phyloP scores from a whole-genome alignment of 2,888 invertebrate genomes.

The Hyalella azteca region DNA sequence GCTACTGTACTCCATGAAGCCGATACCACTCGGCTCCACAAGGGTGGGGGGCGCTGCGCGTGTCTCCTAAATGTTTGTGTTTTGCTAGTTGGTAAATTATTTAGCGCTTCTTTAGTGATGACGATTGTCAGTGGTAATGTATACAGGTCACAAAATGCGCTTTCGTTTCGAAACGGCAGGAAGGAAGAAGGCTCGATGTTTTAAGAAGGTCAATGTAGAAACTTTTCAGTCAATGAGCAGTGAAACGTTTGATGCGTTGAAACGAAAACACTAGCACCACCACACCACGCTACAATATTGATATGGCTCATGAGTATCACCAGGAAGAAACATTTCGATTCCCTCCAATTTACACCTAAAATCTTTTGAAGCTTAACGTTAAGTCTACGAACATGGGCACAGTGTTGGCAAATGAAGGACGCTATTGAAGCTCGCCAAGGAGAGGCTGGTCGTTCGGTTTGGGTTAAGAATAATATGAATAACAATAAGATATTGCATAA shows the following conservation, averaged over 20 bases:
- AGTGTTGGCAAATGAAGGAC: conserved; percentile 36
- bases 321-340: conserved; percentile 8
- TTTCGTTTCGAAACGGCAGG: no score
- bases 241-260: background rate
- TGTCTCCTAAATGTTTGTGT: background rate
- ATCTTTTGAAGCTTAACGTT: conserved; percentile 29
- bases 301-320: conserved; percentile 37
- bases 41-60: background rate
- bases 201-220: no score
- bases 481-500: conserved; percentile 21
- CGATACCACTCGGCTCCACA: conserved; percentile 6
- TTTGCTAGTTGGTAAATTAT: background rate
- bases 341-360: conserved; percentile 28
- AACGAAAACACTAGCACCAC: background rate
- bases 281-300: conserved; percentile 26
- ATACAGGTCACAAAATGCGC: no score
- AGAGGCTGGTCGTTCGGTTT: conserved; percentile 35
- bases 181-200: no score
- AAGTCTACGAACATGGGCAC: conserved; percentile 30
- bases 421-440: conserved; percentile 36
- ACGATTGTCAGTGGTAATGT: background rate
- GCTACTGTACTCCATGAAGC: conserved; percentile 16
- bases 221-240: no score
- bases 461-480: background rate
- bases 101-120: background rate